A percentile compares a stretch with the other conserved stretches of the same genome.
Conservation (phyloP, 2,113 vertebrate species). For the Rhea americana region DNA sequence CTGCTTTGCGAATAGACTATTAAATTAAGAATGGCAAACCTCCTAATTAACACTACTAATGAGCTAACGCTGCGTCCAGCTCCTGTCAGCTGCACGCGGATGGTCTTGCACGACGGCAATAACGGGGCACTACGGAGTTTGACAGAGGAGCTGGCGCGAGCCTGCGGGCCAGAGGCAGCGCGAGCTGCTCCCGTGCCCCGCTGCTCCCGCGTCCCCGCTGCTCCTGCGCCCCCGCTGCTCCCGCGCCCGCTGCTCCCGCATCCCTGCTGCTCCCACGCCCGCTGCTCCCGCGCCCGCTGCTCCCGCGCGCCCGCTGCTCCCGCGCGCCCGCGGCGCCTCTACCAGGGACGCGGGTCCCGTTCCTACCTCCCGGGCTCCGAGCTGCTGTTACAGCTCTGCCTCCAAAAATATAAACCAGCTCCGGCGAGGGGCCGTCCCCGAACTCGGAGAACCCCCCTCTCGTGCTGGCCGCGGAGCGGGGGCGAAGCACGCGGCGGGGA, state of each 20-base stretch:
- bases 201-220: not conserved
- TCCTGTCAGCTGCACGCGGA: not conserved
- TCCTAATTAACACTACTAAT: not conserved
- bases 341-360: too few species aligned
- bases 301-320: too few species aligned
- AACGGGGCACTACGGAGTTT: not conserved
- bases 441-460: not conserved
- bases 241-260: too few species aligned
- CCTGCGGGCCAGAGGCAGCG: not conserved
- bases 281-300: too few species aligned
- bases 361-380: not conserved
- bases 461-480: not conserved
- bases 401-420: constrained; percentile 7
- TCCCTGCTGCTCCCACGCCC: too few species aligned
- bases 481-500: not conserved
- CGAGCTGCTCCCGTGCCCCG: accelerated
- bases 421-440: not conserved
- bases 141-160: not conserved
- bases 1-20: not conserved
- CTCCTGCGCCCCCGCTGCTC: too few species aligned
- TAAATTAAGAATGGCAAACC: not conserved
- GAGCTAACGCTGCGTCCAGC: not conserved
- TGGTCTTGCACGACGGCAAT: not conserved
- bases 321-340: too few species aligned
- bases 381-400: not conserved